Evolutionary conservation across 2,113 vertebrate species (phyloP).

Genomic region (Oreotragus oreotragus): DNA sequence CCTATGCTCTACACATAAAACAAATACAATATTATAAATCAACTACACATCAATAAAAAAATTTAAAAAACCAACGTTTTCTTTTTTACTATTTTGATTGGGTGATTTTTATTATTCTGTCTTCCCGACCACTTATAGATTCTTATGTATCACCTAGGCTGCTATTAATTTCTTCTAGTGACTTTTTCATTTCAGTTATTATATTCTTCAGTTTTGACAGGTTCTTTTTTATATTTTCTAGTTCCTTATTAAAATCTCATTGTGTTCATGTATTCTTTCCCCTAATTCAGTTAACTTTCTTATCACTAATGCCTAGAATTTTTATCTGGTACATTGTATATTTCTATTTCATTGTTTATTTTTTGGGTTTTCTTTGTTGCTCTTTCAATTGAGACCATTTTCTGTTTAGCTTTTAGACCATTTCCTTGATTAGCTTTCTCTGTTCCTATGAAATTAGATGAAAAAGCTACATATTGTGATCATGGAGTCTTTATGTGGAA

Average conservation of each 20-base stretch:
- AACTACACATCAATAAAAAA: too few relatives aligned
- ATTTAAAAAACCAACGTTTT: too few relatives aligned
- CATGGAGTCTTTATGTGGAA: background rate
- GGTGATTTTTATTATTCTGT: background rate
- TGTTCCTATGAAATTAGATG: background rate
- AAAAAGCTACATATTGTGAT: background rate
- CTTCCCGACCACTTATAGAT: background rate
- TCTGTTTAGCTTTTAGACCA: too few relatives aligned
- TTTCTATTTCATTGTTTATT: background rate
- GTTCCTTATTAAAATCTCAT: background rate
- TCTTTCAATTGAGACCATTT: background rate
- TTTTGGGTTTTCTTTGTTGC: background rate
- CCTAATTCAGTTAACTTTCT: background rate
- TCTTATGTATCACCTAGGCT: background rate
- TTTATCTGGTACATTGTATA: background rate
- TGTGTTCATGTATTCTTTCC: background rate
- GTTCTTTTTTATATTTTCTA: background rate
- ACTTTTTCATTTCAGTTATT: background rate
- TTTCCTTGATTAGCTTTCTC: background rate
- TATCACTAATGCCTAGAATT: background rate
- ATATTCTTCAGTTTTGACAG: background rate
- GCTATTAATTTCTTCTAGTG: background rate
- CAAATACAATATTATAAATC: too few relatives aligned
- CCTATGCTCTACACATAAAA: too few relatives aligned
- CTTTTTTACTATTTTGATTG: background rate